Base-by-base conservation (phyloP, 1,140 invertebrate species). In the Ips typographus region DNA sequence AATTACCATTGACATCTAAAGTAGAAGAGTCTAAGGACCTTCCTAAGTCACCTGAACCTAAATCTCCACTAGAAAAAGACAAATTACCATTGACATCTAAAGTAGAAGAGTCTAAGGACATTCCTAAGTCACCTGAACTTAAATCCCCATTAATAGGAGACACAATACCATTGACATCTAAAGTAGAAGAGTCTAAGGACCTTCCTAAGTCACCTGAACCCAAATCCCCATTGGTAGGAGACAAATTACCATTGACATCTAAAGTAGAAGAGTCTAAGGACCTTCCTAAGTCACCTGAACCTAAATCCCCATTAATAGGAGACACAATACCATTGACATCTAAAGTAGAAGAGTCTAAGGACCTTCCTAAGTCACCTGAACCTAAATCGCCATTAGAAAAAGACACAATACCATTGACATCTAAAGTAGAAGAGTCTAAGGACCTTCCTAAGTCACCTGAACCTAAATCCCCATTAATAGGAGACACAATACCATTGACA, bases 111-210 rank as follows among this genome's bases (percentile, higher is more conserved):
- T 55, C 52, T 38, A 22, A n/a, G 8, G 52, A 55, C 4, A 1
- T 55, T 36, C 52, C 52, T 55, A 55, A 55, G 22, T 55, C 52
- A 55, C 52, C 52, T 55, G 52, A 7, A 22, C 52, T 38, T 55
- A 55, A 55, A 55, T 55, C 52, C 22, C 52, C 52, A 5, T 7
- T 38, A 1, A 1, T 5, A 7, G 52, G 36, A 7, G 5, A 55
- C 5, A 44, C 0, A 44, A 0, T 8, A 5, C 43, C 43, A 8
- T 4, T 44, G 4, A 5, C 8, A 5, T 4, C 4, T 8, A 44
- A 44, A 44, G 4, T 44, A 44, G 43, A 44, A 4, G 8, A 4
- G 8, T 44, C 43, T 44, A 44, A 44, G 43, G 43, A 44, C 4
- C 43, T 44, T 8, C 4, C 43, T 44, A 44, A 44, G 8, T 44